These are phyloP conservation scores for Fratercula arctica DNA, from an alignment of 2,797 vertebrate species.

Conservation along the genomic window DNA sequence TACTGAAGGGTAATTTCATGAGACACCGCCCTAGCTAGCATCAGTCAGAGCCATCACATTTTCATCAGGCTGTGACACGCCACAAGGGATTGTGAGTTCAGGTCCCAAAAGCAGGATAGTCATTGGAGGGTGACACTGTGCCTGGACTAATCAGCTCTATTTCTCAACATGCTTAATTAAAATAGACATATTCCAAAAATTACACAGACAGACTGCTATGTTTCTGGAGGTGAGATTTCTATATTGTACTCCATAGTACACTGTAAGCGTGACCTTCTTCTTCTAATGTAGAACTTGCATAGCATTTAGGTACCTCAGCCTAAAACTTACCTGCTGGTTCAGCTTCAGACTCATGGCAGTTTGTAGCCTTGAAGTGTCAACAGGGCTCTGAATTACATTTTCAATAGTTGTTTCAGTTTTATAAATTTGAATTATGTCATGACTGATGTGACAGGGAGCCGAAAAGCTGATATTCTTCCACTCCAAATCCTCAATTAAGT, in stretches of 20 bases:
- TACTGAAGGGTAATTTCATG: background rate
- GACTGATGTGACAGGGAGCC: background rate
- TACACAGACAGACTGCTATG: background rate
- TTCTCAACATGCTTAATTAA: conserved; percentile 5
- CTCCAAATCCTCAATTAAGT: background rate
- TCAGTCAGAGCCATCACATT: background rate
- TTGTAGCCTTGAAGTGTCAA: background rate
- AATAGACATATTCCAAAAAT: background rate
- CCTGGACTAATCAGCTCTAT: background rate
- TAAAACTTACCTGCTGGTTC: background rate
- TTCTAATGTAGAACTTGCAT: background rate
- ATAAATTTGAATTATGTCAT: background rate
- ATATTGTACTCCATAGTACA: background rate
- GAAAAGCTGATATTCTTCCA: background rate
- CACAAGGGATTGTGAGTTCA: background rate
- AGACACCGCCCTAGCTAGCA: background rate
- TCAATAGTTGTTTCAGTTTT: background rate
- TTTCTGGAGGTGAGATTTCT: background rate
- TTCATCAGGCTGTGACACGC: background rate
- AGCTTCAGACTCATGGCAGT: background rate
- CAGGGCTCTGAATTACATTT: background rate
- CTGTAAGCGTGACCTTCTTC: background rate
- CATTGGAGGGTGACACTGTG: background rate
- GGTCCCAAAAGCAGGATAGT: background rate
- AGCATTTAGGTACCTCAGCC: background rate